Percentiles rank a stretch among this genome's conserved stretches.
Evolutionary conservation across 1,140 invertebrate species (phyloP).

Genomic region (Mya arenaria): DNA sequence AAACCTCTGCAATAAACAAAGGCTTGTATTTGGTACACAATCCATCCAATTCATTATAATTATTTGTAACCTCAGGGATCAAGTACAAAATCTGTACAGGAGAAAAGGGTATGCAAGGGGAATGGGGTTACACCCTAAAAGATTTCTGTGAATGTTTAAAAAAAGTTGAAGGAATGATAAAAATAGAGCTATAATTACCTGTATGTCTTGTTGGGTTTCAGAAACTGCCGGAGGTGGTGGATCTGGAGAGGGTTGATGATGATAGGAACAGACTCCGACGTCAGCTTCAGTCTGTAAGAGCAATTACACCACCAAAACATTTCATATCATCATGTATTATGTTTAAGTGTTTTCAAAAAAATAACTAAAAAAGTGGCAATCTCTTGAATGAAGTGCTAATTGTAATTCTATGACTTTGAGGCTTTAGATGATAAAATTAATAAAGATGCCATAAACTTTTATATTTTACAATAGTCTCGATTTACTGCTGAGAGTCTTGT

Average conservation of each 20-base stretch:
- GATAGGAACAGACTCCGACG: constrained; percentile 86
- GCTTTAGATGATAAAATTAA: no score
- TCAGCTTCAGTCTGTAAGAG: constrained; percentile 91
- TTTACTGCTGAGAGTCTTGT: no score
- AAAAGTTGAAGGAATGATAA: not conserved
- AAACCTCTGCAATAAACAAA: no score
- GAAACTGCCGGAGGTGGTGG: constrained; percentile 76
- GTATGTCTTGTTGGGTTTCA: constrained; percentile 49
- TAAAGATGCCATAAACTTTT: no score
- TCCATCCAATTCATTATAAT: not conserved
- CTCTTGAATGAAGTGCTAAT: no score
- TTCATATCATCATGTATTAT: no score
- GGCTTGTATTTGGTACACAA: no score
- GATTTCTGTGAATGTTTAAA: not conserved
- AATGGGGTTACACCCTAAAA: not conserved
- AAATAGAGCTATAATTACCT: not conserved
- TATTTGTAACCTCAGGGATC: not conserved
- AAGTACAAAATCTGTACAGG: not conserved
- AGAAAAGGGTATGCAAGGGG: not conserved
- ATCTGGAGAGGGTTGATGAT: constrained; percentile 86
- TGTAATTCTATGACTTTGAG: no score
- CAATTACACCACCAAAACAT: no score
- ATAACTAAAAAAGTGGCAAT: no score
- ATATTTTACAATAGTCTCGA: no score
- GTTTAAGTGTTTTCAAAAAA: no score